A percentile compares a stretch with the other conserved stretches of the same genome.
phyloP scores from a whole-genome alignment of 2,113 vertebrate genomes.

The Falco punctatus region DNA sequence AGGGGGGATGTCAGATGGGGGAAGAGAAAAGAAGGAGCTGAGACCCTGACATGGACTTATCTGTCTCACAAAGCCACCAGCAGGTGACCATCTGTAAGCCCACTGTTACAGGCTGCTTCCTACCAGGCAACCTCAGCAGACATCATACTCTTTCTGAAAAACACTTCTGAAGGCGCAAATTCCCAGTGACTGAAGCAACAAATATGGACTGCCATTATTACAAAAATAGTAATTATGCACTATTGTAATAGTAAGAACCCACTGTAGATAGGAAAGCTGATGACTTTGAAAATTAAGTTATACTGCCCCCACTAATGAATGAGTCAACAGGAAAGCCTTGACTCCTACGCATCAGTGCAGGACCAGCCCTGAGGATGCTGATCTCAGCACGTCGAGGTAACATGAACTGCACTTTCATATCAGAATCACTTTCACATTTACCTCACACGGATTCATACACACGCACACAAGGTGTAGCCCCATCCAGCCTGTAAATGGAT shows the following conservation, averaged over 20 bases:
- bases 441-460: not conserved
- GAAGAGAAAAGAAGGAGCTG: not conserved
- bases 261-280: not conserved
- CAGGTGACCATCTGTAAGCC: not conserved
- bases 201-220: not conserved
- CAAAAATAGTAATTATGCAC: not conserved
- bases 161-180: not conserved
- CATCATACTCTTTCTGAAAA: not conserved
- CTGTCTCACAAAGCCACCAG: not conserved
- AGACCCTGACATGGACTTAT: not conserved
- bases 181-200: not conserved
- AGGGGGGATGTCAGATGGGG: accelerated
- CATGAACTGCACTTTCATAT: not conserved
- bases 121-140: not conserved
- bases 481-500: not conserved
- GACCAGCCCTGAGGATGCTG: not conserved
- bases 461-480: not conserved
- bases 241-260: not conserved
- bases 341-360: not conserved
- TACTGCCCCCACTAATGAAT: not conserved
- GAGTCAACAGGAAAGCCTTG: not conserved
- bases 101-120: accelerated
- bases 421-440: not conserved
- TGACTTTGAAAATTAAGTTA: not conserved
- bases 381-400: accelerated